Conservation (phyloP, 2,888 invertebrate genomes). For the Agonum fuliginosum region DNA sequence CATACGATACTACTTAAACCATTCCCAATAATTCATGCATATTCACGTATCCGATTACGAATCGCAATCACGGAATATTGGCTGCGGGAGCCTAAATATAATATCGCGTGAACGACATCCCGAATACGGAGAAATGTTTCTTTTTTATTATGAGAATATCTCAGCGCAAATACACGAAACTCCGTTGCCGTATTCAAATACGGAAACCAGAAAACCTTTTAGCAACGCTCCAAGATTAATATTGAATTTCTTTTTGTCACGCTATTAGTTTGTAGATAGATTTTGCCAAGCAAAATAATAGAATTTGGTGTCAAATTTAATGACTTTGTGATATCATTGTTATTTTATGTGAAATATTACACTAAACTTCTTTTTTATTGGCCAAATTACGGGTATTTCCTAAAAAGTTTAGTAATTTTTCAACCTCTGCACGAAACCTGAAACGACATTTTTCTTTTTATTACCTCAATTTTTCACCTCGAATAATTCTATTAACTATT, state of each 20-base stretch:
- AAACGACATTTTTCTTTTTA: background rate
- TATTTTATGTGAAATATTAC: conserved; percentile 34
- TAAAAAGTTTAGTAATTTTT: background rate
- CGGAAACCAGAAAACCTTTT: conserved; percentile 51
- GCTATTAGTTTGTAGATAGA: conserved; percentile 33
- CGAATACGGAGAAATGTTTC: conserved; percentile 34
- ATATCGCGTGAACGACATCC: conserved; percentile 50
- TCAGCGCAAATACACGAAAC: conserved; percentile 45
- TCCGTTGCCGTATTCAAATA: conserved; percentile 48
- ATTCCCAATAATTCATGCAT: conserved; percentile 16
- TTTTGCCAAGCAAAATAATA: conserved; percentile 8
- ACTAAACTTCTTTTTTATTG: conserved; percentile 31
- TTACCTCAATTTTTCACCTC: background rate
- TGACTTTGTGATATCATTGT: conserved; percentile 32
- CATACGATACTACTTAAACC: conserved; percentile 17
- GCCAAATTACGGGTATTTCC: conserved; percentile 8
- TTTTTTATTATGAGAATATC: conserved; percentile 48
- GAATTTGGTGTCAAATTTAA: conserved; percentile 24
- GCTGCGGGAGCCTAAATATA: conserved; percentile 46
- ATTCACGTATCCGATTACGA: conserved; percentile 10
- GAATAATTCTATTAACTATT: background rate
- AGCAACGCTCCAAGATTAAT: conserved; percentile 53
- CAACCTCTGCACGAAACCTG: background rate
- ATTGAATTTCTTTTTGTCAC: conserved; percentile 57
- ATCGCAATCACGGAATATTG: conserved; percentile 10